Percentiles rank a stretch among this genome's conserved stretches.
These are phyloP conservation scores for Cercopithecus mona DNA, from an alignment of 2,113 vertebrate genomes.

Conservation along the genomic window DNA sequence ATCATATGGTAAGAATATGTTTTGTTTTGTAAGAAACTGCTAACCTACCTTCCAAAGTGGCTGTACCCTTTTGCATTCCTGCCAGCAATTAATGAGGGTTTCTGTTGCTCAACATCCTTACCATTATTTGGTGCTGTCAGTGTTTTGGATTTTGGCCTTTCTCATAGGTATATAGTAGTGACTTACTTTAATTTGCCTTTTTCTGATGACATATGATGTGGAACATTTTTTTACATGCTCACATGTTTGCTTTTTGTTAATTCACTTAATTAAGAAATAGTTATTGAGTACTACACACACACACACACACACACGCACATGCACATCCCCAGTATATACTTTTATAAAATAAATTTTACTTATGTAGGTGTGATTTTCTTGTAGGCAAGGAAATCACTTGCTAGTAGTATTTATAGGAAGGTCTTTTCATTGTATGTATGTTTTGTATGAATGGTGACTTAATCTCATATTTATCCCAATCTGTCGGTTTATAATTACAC, in stretches of 20 bases:
- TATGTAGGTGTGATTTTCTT: neutral
- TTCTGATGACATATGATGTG: neutral
- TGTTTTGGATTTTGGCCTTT: neutral
- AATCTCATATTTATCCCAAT: neutral
- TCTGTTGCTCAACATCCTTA: no score
- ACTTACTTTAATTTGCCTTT: neutral
- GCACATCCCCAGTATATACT: neutral
- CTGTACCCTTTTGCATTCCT: neutral
- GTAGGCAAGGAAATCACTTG: neutral
- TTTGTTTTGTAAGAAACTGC: neutral
- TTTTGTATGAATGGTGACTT: neutral
- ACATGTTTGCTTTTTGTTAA: neutral
- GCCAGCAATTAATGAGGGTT: neutral
- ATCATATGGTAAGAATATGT: neutral
- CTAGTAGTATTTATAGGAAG: neutral
- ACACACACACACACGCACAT: neutral
- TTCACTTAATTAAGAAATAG: neutral
- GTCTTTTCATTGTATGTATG: neutral
- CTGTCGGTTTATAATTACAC: neutral
- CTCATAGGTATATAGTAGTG: neutral
- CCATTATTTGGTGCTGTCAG: no score
- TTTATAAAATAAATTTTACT: neutral
- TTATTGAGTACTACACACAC: neutral
- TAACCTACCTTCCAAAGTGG: no score
- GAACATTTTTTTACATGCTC: no score